These are phyloP conservation scores for Pilophorus perplexus DNA, from an alignment of 2,888 invertebrate species.

Conservation along the genomic window DNA sequence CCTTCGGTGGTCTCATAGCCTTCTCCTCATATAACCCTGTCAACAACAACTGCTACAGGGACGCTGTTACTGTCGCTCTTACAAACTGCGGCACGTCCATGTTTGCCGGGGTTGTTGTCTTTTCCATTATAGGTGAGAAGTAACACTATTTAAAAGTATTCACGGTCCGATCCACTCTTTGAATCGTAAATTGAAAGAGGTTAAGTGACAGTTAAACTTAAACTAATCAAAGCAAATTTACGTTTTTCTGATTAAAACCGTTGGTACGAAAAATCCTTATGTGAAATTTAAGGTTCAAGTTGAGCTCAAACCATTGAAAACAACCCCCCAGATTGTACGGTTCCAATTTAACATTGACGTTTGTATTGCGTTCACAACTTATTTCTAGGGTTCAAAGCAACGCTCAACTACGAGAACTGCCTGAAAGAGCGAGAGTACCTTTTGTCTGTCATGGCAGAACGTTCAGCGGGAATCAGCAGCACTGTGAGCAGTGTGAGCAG, in stretches of 20 bases:
- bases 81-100: constrained; percentile 94
- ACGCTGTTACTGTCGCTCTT: constrained; percentile 86
- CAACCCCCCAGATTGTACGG: too few species aligned
- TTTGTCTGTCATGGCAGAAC: constrained; percentile 10
- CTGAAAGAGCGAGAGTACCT: constrained; percentile 54
- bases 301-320: too few species aligned
- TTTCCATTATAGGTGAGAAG: constrained; percentile 76
- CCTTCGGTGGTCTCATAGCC: constrained; percentile 93
- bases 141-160: background rate
- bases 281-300: too few species aligned
- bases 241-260: too few species aligned
- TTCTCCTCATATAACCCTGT: constrained; percentile 96
- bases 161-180: background rate
- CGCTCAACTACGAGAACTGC: constrained; percentile 77
- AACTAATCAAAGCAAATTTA: too few species aligned
- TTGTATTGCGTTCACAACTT: too few species aligned
- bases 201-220: too few species aligned
- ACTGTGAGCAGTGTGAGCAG: background rate
- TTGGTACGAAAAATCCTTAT: too few species aligned
- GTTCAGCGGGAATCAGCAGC: constrained; percentile 1
- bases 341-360: too few species aligned
- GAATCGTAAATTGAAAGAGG: too few species aligned
- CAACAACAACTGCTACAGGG: constrained; percentile 92
- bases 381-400: constrained; percentile 74
- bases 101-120: constrained; percentile 95